These are phyloP conservation scores for Dichetophora obliterata DNA, from an alignment of 2,888 invertebrate genomes.

Conservation along the genomic window DNA sequence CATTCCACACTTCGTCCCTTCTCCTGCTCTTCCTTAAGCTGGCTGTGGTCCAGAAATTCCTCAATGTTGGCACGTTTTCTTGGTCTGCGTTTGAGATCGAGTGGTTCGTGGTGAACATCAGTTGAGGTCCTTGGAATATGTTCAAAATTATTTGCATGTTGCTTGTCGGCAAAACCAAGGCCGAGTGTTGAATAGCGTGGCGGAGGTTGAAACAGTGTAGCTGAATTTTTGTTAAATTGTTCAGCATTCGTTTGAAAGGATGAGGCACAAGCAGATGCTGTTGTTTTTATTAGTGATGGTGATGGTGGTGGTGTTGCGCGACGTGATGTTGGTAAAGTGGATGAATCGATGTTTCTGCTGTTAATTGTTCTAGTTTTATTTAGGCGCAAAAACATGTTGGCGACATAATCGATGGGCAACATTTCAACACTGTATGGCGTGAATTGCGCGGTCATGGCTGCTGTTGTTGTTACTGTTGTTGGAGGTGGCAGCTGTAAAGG, in stretches of 20 bases:
- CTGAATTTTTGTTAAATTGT: background rate
- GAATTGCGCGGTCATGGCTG: background rate
- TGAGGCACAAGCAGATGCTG: background rate
- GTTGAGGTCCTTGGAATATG: constrained; percentile 29
- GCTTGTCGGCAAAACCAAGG: background rate
- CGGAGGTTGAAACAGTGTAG: background rate
- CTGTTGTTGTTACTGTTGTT: background rate
- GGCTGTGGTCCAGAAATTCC: constrained; percentile 1
- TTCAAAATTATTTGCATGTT: background rate
- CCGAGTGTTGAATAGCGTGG: background rate
- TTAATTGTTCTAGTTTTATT: constrained; percentile 26
- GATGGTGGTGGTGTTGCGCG: constrained; percentile 7
- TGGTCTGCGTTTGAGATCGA: constrained; percentile 6
- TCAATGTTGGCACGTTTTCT: constrained; percentile 3
- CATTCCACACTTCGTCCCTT: background rate
- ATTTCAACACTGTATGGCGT: background rate
- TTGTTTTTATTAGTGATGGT: background rate
- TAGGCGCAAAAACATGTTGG: constrained; percentile 44
- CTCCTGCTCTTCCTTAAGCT: background rate
- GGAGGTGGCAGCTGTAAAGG: constrained; percentile 4
- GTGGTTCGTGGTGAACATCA: constrained; percentile 12
- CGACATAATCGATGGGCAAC: constrained; percentile 41
- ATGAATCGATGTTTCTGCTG: constrained; percentile 29
- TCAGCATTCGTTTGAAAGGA: too few relatives aligned
- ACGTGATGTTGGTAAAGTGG: constrained; percentile 13